phyloP scores from a whole-genome alignment of 2,797 vertebrate genomes.

The Bufotes viridis region DNA sequence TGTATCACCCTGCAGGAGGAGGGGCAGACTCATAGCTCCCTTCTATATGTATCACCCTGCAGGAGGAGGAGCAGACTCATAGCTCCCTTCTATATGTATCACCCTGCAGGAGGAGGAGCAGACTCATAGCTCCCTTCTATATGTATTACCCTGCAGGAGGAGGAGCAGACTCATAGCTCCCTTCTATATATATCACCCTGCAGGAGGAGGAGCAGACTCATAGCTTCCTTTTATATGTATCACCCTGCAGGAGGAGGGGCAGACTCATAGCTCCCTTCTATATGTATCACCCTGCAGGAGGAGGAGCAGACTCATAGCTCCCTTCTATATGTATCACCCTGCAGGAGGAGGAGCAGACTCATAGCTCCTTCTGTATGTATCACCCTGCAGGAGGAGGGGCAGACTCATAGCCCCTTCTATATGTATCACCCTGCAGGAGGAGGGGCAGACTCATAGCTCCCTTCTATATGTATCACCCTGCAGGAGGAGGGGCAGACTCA shows the following conservation, averaged over 20 bases:
- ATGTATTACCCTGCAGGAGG: background rate
- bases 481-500: no score
- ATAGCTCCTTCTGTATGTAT: background rate
- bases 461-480: no score
- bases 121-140: background rate
- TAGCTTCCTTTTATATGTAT: background rate
- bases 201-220: background rate
- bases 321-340: background rate
- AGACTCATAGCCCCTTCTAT: background rate
- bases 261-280: no score
- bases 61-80: background rate
- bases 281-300: no score
- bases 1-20: background rate
- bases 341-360: background rate
- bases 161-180: slow-evolving; percentile 5
- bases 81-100: background rate
- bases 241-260: background rate
- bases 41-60: background rate
- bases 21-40: background rate
- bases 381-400: background rate
- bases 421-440: no score
- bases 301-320: no score
- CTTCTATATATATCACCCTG: background rate
- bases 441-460: no score
- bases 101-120: background rate